Percentiles rank a stretch among this genome's conserved stretches.
These are phyloP conservation scores for Pica pica DNA, from an alignment of 2,113 vertebrate species.

Conservation along the genomic window DNA sequence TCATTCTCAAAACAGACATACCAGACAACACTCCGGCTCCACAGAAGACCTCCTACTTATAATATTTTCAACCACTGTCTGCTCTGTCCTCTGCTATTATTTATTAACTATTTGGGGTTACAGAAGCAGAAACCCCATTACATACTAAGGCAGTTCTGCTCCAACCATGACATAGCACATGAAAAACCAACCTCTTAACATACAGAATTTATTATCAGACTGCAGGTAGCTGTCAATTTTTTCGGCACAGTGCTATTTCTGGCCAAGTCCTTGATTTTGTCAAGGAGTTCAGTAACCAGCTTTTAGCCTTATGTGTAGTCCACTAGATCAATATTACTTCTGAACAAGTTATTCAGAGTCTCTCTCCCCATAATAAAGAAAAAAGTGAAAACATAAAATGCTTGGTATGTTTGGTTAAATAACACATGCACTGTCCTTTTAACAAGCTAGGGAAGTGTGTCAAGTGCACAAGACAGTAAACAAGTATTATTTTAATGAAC, in stretches of 20 bases:
- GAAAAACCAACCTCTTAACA: not conserved
- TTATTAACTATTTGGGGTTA: not conserved
- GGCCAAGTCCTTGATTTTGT: not conserved
- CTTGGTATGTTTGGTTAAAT: not conserved
- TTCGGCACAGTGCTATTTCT: not conserved
- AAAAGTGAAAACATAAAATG: not conserved
- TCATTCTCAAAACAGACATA: not conserved
- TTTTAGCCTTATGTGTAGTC: not conserved
- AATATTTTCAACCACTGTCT: not conserved
- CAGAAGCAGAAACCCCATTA: not conserved
- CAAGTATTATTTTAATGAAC: not conserved
- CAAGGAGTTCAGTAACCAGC: not conserved
- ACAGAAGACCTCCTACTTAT: not conserved
- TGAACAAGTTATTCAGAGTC: not conserved
- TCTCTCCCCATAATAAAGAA: not conserved
- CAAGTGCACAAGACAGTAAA: not conserved
- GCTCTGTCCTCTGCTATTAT: not conserved
- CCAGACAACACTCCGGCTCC: not conserved
- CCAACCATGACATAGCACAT: not conserved
- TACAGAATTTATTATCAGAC: not conserved
- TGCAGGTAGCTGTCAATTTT: not conserved
- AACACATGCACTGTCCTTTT: not conserved
- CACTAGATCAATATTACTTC: not conserved
- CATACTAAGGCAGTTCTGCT: not conserved
- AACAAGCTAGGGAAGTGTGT: not conserved